phyloP scores from a whole-genome alignment of 2,797 vertebrate genomes.

The Hafferia zeledoni region DNA sequence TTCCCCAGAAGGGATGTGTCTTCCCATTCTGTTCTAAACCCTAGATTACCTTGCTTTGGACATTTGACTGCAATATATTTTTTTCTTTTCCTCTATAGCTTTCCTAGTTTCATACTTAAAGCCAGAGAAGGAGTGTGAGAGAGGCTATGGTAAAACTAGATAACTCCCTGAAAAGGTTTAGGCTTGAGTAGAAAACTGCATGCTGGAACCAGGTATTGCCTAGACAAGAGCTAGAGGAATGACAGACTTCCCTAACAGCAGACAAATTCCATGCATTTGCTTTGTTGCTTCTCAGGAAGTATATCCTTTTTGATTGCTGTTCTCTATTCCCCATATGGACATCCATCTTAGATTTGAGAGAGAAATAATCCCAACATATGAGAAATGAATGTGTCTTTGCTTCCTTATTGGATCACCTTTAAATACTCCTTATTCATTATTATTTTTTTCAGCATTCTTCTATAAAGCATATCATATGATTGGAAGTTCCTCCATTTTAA shows the following conservation, averaged over 20 bases:
- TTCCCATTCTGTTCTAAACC: background rate
- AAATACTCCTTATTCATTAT: background rate
- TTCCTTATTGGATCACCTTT: background rate
- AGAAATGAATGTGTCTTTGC: background rate
- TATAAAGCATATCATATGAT: background rate
- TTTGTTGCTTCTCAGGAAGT: background rate
- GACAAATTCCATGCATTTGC: background rate
- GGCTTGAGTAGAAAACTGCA: background rate
- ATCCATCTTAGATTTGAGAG: background rate
- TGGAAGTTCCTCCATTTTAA: background rate
- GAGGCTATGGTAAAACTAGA: background rate
- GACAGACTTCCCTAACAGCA: background rate
- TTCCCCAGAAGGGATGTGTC: background rate
- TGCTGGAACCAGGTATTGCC: background rate
- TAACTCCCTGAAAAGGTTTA: background rate
- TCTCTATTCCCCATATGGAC: background rate
- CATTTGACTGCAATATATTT: background rate
- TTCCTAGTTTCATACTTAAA: background rate
- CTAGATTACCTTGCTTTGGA: background rate
- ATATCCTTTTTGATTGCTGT: background rate
- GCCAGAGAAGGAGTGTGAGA: background rate
- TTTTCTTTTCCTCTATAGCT: background rate
- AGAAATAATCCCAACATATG: background rate
- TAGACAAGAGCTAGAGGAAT: background rate
- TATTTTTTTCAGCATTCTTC: background rate